Base-by-base conservation (phyloP, 2,888 invertebrate genomes). In the Dasysyrphus albostriatus region DNA sequence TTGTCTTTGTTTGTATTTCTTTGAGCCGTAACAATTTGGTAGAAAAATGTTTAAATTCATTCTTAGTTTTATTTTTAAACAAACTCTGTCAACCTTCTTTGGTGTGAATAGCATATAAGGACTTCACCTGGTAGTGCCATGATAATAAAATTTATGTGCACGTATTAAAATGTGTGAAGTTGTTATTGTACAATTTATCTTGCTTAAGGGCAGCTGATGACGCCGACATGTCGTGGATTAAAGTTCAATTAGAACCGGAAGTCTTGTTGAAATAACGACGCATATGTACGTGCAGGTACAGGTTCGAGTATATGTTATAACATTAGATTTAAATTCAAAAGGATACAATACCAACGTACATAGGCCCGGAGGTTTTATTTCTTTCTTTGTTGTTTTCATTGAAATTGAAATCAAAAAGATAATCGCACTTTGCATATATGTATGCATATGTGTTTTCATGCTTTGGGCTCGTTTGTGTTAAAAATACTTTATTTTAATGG, bases 171-270 rank as follows among this genome's bases (percentile, higher is more conserved):
- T 24, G 61, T 42, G 61, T 61, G 24, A 61, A 42, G 32, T 10
- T 16, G 5, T 24, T 63, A 29, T n/a, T 44, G 44, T 32, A 24
- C 47, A 47, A 16, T 65, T 34, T 65, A 49, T 34, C 5, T 47
- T 65, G 16, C 65, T 34, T 34, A 9, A 47, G 49, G 34, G 65
- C 32, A 34, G 34, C 42, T 49, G 6, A 32, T 49, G 47, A 65
- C 2, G 34, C 32, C 16, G 65, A 65, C 47, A 19, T 65, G 6
- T 49, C 19, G 12, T 39, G 19, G 8, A 19, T 7, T 59, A 24
- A 8, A 14, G 14, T 61, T 61, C 24, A 42, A 14, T 61, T 39
- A 42, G 19, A 12, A 14, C 39, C 19, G 61, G 39, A 39, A 42
- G 3, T 61, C 24, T 14, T 61, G 14, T 19, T 16, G 37, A 12